Base-by-base conservation (phyloP, 2,113 vertebrate species). In the Dicrurus megarhynchus region DNA sequence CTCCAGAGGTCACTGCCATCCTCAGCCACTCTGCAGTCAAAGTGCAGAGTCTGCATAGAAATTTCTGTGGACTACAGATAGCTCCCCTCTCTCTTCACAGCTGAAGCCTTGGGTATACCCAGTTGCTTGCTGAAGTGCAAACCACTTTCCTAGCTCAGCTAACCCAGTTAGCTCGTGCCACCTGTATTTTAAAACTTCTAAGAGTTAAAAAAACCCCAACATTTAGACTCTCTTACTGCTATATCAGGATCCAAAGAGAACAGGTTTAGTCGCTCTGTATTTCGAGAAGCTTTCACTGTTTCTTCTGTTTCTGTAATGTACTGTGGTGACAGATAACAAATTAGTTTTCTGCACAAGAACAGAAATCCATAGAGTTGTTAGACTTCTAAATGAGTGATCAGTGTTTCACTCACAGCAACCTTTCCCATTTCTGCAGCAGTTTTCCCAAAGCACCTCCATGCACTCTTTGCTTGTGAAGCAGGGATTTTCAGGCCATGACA, bases 271-370 rank as follows among this genome's bases (percentile, higher is more conserved):
- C 99, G 97, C 86, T 99, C 99, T 79, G 98, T 94, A 94, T 98
- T 98, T 92, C 99, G 98, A 71, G 98, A 98, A 30, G 97, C 97
- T 96, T 98, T 98, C 75, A 99, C 98, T 9, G 97, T 97, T 87
- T 99, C 99, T 95, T 99, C 99, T 23, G 99, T 99, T 98, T 99
- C 99, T 33, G 98, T 98, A 95, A 99, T 98, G 88, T 99, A 99
- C 99, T 99, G 59, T 30, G 42, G 89, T 80, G 75, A 97, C 77
- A 97, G 69, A 95, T 5, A 89, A 60, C 3, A 65, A 60, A 67
- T 97, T 89, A 97, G 82, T 60, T 61, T 76, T 87, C 60, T 74
- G 82, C 18, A 71, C 52, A 41, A 22, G 47, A 73, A 81, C 27
- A 81, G 47, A 78, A 81, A 88, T 77, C 57, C 35, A 71, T n/a